These are phyloP conservation scores for Dorcus hopei DNA, from an alignment of 2,888 invertebrate genomes.

Conservation along the genomic window DNA sequence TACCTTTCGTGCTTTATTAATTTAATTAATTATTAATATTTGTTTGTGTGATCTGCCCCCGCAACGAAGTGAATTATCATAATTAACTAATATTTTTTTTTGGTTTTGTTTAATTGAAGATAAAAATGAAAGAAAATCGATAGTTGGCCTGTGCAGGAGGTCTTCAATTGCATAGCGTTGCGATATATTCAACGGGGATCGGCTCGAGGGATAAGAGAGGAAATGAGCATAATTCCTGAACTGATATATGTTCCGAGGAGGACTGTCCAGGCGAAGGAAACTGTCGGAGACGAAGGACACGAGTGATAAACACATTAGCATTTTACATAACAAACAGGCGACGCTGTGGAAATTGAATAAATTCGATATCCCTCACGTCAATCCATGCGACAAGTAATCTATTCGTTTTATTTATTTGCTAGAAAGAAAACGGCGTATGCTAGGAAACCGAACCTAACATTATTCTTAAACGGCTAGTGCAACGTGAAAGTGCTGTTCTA, in stretches of 20 bases:
- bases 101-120: too few relatives aligned
- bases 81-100: too few relatives aligned
- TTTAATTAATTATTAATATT: too few relatives aligned
- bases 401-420: neutral
- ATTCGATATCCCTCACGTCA: neutral
- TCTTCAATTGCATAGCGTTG: conserved; percentile 13
- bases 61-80: too few relatives aligned
- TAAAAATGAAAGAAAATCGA: too few relatives aligned
- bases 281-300: conserved; percentile 1
- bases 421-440: neutral
- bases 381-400: neutral
- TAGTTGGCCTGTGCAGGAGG: conserved; percentile 22
- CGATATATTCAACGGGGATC: neutral
- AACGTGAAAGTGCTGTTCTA: too few relatives aligned
- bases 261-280: conserved; percentile 2
- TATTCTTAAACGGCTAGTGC: too few relatives aligned
- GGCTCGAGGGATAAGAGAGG: conserved; percentile 2
- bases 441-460: too few relatives aligned
- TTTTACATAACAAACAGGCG: conserved; percentile 3
- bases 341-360: conserved; percentile 3
- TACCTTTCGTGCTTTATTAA: too few relatives aligned
- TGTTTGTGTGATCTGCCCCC: too few relatives aligned
- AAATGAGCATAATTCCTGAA: conserved; percentile 11
- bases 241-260: conserved; percentile 12
- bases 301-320: conserved; percentile 3